Conservation (phyloP, 2,797 vertebrate genomes). For the Anabas testudineus region DNA sequence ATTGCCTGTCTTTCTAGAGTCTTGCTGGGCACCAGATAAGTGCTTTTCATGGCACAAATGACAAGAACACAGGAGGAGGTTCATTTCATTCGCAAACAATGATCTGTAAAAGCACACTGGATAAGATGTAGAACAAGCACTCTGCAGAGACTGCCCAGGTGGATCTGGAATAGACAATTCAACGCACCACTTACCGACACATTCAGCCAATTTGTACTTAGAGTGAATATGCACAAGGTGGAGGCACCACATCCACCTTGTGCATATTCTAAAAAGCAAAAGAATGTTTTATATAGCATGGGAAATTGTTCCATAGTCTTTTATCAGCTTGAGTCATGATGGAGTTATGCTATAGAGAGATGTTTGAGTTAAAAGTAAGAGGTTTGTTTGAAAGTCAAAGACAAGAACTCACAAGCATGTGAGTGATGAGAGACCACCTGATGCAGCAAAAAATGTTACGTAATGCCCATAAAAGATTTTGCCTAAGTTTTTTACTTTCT, state of each 20-base stretch:
- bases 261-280: constrained; percentile 38
- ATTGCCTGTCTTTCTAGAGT: constrained; percentile 50
- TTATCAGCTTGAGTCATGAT: constrained; percentile 17
- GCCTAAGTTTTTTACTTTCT: no score
- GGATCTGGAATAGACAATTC: constrained; percentile 73
- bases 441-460: no score
- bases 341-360: neutral
- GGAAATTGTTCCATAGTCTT: constrained; percentile 20
- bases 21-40: constrained; percentile 65
- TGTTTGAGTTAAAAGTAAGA: neutral
- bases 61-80: constrained; percentile 58
- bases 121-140: constrained; percentile 70
- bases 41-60: constrained; percentile 66
- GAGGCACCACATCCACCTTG: constrained; percentile 29
- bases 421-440: neutral
- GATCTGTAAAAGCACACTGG: constrained; percentile 67
- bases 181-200: constrained; percentile 70
- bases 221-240: constrained; percentile 42
- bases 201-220: constrained; percentile 64
- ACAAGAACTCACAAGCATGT: neutral
- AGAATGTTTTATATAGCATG: constrained; percentile 16
- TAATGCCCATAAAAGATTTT: no score
- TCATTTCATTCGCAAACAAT: constrained; percentile 70
- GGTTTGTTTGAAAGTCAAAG: constrained; percentile 14
- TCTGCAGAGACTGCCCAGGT: constrained; percentile 62